Conservation (phyloP, 1,140 invertebrate genomes). For the Campoletis sonorensis region DNA sequence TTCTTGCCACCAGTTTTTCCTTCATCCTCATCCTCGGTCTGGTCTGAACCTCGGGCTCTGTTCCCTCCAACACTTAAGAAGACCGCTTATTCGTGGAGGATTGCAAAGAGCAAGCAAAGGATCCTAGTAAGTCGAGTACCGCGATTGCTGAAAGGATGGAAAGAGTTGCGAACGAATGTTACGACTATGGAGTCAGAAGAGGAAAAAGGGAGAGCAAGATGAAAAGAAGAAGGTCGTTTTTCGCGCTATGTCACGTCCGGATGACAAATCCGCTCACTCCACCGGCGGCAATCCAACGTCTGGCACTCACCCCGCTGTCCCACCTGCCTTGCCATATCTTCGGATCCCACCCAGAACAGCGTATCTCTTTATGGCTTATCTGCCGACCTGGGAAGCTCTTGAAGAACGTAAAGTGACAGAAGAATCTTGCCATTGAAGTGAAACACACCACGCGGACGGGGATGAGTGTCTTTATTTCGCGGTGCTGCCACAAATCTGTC, state of each 20-base stretch:
- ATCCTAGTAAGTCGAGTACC: not conserved
- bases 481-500: too few relatives aligned
- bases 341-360: not conserved
- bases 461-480: too few relatives aligned
- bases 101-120: not conserved
- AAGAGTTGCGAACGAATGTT: too few relatives aligned
- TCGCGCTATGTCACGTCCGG: constrained; percentile 55
- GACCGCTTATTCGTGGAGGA: too few relatives aligned
- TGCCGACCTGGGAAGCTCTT: not conserved
- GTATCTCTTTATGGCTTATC: constrained; percentile 9
- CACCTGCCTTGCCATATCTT: not conserved
- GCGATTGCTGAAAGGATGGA: too few relatives aligned
- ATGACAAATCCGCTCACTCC: constrained; percentile 62
- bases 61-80: not conserved
- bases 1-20: not conserved
- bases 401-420: too few relatives aligned
- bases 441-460: too few relatives aligned
- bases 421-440: too few relatives aligned
- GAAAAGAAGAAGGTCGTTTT: constrained; percentile 28
- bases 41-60: not conserved
- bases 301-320: not conserved
- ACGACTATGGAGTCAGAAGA: too few relatives aligned
- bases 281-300: constrained; percentile 35
- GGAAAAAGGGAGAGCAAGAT: not conserved
- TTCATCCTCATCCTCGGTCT: not conserved